Evolutionary conservation across 2,888 invertebrate species (phyloP).

Genomic region (Catocala fraxini): DNA sequence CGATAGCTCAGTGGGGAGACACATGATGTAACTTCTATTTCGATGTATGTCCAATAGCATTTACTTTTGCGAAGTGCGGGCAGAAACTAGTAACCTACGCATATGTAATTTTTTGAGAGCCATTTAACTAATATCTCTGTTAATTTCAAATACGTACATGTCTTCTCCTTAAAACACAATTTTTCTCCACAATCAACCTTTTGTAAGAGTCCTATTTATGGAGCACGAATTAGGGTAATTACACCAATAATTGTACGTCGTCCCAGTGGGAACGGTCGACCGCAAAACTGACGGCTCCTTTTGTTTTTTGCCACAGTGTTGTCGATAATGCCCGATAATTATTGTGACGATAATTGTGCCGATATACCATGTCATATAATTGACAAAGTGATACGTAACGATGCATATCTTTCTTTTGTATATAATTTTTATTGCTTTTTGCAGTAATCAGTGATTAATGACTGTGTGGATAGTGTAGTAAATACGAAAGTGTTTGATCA

Average conservation of each 20-base stretch:
- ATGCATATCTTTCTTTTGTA: neutral
- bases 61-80: no score
- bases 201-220: slow-evolving; percentile 44
- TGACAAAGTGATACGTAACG: slow-evolving; percentile 23
- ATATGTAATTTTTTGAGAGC: no score
- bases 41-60: no score
- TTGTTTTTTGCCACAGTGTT: slow-evolving; percentile 40
- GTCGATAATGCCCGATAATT: slow-evolving; percentile 33
- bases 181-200: slow-evolving; percentile 24
- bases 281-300: slow-evolving; percentile 38
- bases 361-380: slow-evolving; percentile 26
- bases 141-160: neutral
- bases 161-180: slow-evolving; percentile 29
- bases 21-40: no score
- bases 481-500: no score
- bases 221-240: slow-evolving; percentile 55
- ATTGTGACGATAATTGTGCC: slow-evolving; percentile 41
- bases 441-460: no score
- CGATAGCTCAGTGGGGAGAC: no score
- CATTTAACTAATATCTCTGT: no score
- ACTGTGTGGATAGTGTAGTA: no score
- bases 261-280: slow-evolving; percentile 37
- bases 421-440: neutral
- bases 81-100: no score
- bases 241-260: slow-evolving; percentile 43